Evolutionary conservation across 1,140 invertebrate genomes (phyloP).

Genomic region (Plectus sambesii): DNA sequence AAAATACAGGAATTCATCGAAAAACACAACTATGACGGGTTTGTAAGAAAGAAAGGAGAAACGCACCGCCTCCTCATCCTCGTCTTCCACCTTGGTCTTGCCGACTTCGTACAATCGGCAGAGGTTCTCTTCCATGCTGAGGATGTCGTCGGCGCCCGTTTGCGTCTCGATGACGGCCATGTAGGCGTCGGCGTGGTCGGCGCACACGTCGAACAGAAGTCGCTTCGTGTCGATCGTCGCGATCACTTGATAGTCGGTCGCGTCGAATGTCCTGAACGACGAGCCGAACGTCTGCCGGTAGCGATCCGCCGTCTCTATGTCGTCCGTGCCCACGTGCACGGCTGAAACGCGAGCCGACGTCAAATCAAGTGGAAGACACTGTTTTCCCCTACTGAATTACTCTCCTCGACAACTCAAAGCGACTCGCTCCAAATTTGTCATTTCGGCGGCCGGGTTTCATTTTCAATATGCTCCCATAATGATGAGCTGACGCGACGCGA

Average conservation of each 20-base stretch:
- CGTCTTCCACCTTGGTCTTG: slow-evolving; percentile 29
- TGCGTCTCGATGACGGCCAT: slow-evolving; percentile 50
- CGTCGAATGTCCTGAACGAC: slow-evolving; percentile 84
- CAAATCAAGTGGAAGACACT: slow-evolving; percentile 11
- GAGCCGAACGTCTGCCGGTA: slow-evolving; percentile 59
- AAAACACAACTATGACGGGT: neutral
- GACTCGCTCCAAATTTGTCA: no score
- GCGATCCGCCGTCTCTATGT: slow-evolving; percentile 56
- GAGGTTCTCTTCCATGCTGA: slow-evolving; percentile 45
- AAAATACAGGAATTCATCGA: neutral
- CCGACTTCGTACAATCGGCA: slow-evolving; percentile 53
- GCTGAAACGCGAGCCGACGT: slow-evolving; percentile 56
- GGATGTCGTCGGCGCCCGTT: slow-evolving; percentile 23
- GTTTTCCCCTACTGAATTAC: no score
- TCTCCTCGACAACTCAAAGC: no score
- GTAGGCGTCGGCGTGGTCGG: slow-evolving; percentile 56
- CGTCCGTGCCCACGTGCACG: slow-evolving; percentile 59
- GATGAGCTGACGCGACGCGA: slow-evolving; percentile 14
- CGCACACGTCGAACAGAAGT: slow-evolving; percentile 49
- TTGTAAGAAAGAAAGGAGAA: no score
- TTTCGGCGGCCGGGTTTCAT: no score
- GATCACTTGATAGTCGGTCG: slow-evolving; percentile 63
- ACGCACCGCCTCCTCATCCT: slow-evolving; percentile 22
- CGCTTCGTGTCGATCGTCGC: slow-evolving; percentile 76
- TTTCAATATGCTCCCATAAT: slow-evolving; percentile 10